Evolutionary conservation across 1,140 invertebrate genomes (phyloP).

Genomic region (Melanaphis sacchari): DNA sequence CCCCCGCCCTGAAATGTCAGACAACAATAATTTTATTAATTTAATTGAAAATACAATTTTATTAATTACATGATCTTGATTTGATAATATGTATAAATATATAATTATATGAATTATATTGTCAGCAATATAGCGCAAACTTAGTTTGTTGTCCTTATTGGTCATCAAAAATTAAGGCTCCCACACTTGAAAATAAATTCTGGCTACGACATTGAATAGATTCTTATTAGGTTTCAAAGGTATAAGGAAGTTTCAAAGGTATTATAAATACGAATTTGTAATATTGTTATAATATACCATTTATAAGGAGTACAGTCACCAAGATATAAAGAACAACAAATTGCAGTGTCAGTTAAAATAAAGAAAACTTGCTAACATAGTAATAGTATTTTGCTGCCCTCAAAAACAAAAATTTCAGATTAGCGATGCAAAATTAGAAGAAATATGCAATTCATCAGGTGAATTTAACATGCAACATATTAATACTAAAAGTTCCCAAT

Average conservation of each 20-base stretch:
- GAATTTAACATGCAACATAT: not conserved
- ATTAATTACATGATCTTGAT: no score
- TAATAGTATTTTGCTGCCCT: not conserved
- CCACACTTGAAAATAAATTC: no score
- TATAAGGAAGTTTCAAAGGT: not conserved
- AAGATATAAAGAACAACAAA: not conserved
- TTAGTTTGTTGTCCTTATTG: no score
- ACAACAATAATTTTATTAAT: no score
- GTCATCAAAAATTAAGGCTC: no score
- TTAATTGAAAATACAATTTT: no score
- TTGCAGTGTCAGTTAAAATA: not conserved
- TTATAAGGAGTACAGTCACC: not conserved
- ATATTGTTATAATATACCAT: not conserved
- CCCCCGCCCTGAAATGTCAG: no score
- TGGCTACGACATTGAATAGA: no score
- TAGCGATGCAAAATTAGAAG: slow-evolving; percentile 18
- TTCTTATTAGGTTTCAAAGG: not conserved
- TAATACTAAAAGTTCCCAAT: slow-evolving; percentile 15
- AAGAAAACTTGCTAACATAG: not conserved
- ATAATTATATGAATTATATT: no score
- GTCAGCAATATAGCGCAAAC: no score
- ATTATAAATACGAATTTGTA: not conserved
- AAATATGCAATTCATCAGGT: slow-evolving; percentile 43
- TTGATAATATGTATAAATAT: no score
- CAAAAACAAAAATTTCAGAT: not conserved